These are phyloP conservation scores for Tragelaphus eurycerus DNA, from an alignment of 2,797 vertebrate genomes.

Conservation along the genomic window DNA sequence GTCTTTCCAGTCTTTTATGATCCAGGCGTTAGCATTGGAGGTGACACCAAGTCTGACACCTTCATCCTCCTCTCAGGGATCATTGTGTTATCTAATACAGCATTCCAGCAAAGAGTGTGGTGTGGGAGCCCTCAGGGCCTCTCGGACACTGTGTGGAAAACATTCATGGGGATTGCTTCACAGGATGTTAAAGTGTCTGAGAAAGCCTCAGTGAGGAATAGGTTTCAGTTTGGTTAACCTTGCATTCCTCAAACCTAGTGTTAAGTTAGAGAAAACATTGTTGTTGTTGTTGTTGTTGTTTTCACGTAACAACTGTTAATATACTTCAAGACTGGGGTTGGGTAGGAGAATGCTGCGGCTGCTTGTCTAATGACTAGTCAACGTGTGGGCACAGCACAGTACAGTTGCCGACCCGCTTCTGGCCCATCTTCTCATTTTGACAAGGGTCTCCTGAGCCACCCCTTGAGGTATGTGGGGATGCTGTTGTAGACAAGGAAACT, in stretches of 20 bases:
- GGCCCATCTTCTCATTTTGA: not conserved
- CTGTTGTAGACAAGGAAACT: not conserved
- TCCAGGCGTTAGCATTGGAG: not conserved
- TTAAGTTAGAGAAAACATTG: not conserved
- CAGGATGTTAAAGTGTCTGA: not conserved
- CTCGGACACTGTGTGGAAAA: not conserved
- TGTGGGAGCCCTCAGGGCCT: not conserved
- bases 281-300: not conserved
- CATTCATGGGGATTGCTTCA: not conserved
- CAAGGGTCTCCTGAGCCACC: not conserved
- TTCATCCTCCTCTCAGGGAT: not conserved
- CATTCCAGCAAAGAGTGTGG: not conserved
- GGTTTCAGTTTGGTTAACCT: not conserved
- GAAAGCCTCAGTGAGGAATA: not conserved
- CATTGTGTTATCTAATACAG: not conserved
- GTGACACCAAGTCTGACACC: not conserved
- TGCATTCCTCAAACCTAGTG: not conserved
- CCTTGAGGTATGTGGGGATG: not conserved
- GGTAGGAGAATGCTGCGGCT: not conserved
- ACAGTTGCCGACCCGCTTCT: not conserved
- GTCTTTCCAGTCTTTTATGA: not conserved
- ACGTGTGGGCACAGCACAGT: accelerated
- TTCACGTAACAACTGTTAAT: not conserved
- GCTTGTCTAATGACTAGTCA: not conserved
- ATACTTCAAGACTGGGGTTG: not conserved